Evolutionary conservation across 2,113 vertebrate species (phyloP).

Genomic region (Myocastor coypus): DNA sequence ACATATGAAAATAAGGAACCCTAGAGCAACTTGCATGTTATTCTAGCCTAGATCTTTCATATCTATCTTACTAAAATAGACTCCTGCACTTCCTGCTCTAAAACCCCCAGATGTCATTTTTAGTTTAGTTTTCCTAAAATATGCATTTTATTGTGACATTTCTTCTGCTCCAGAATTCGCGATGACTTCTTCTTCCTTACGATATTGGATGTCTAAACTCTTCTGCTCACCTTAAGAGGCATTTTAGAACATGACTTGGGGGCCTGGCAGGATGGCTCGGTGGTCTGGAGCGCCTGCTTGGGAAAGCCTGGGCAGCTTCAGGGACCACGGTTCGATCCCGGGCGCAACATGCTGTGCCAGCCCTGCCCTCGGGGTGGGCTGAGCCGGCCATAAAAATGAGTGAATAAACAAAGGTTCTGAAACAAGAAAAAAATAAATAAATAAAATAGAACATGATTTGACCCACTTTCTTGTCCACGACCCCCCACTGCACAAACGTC

Average conservation of each 20-base stretch:
- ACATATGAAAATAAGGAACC: neutral
- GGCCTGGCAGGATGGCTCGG: too few relatives aligned
- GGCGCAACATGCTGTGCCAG: too few relatives aligned
- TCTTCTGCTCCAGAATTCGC: neutral
- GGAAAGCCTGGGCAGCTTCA: too few relatives aligned
- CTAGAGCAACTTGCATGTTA: neutral
- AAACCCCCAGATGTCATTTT: neutral
- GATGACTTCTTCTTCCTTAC: neutral
- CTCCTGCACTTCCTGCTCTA: neutral
- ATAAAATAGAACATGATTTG: neutral
- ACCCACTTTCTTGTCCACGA: neutral
- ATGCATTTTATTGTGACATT: neutral
- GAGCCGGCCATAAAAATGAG: too few relatives aligned
- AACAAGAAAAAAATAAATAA: too few relatives aligned
- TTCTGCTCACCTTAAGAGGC: neutral
- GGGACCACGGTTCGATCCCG: too few relatives aligned
- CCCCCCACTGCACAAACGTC: accelerated
- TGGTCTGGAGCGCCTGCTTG: too few relatives aligned
- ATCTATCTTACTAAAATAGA: slow-evolving; percentile 31
- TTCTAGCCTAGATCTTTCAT: neutral
- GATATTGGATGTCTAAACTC: neutral
- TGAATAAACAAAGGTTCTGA: too few relatives aligned
- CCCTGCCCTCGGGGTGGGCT: too few relatives aligned
- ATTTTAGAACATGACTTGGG: neutral
- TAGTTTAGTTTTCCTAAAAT: slow-evolving; percentile 44